Conservation (phyloP, 1,140 invertebrate genomes). For the Drosophila triauraria region DNA sequence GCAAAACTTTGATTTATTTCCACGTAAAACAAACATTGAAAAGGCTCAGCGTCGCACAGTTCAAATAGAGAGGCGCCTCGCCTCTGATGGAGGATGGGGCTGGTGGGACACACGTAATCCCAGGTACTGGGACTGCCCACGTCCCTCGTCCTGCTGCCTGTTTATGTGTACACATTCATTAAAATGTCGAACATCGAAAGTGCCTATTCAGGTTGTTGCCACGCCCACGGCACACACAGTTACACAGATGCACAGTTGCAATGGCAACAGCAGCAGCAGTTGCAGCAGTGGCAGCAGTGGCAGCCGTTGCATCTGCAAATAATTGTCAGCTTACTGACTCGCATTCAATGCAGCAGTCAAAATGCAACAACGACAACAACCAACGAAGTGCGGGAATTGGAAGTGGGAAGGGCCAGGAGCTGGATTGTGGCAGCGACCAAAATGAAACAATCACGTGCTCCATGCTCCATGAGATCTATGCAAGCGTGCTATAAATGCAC, state of each 20-base stretch:
- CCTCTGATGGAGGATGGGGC: conserved; percentile 1
- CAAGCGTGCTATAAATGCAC: conserved; percentile 79
- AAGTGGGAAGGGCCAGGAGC: background rate
- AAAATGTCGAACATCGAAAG: conserved; percentile 84
- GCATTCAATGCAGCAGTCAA: conserved; percentile 62
- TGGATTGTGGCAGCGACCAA: conserved; percentile 66
- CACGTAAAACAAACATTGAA: conserved; percentile 61
- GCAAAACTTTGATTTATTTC: conserved; percentile 63
- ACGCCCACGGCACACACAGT: conserved; percentile 56
- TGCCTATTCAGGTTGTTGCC: conserved; percentile 81
- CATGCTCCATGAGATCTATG: conserved; percentile 79
- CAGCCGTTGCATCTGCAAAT: conserved; percentile 73
- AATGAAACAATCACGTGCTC: conserved; percentile 83
- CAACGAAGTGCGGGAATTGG: background rate
- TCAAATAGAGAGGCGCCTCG: conserved; percentile 16
- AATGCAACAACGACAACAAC: conserved; percentile 29
- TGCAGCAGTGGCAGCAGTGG: conserved; percentile 1
- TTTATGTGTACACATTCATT: conserved; percentile 84
- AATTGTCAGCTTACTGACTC: conserved; percentile 82
- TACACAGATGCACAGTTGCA: conserved; percentile 32
- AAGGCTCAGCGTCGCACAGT: conserved; percentile 38
- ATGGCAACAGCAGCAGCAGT: conserved; percentile 40
- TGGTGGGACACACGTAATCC: conserved; percentile 32
- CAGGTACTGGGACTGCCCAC: conserved; percentile 32
- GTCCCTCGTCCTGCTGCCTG: conserved; percentile 39